Evolutionary conservation across 2,113 vertebrate genomes (phyloP), one percentile per base, ranked within the genome.

Genomic region (Scolopax mira): DNA sequence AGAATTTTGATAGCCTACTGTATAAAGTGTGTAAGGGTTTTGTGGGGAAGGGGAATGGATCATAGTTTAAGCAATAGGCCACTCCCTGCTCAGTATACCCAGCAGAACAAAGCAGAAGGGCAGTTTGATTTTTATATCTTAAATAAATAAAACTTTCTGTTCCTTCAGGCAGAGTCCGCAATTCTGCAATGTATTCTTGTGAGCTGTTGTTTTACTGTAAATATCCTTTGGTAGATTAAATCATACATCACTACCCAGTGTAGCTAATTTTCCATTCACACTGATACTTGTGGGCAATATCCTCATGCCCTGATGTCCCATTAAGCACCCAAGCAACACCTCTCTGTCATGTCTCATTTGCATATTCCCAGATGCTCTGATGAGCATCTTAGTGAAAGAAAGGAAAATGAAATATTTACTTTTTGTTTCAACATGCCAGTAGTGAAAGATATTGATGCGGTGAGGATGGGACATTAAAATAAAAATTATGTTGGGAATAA

Each of bases 161-260:
- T 95, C 77, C 88, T 92, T 75, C 86, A 81, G 94, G 93, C 94
- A 94, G 87, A 91, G 44, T 58, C 84, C 88, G 57, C 3, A 7
- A 18, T 80, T 93, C 64, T 77, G 75, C 67, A 80, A 4, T 71
- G 66, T 19, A 73, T 93, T 65, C 80, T 71, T 66, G 70, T 58
- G 89, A 94, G 84, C 57, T 94, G 89, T 79, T 92, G 77, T 82
- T 96, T 85, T 85, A 89, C 71, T 89, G 81, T 93, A 95, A 94
- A 96, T 93, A 94, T 94, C 71, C 39, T 85, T 42, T 65, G 78
- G 67, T 78, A 91, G 94, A 96, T 96, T 96, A 91, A 95, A 94
- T 94, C 95, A 91, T 96, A 93, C 79, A 94, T 97, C 90, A 92
- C 71, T 90, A 91, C 58, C 73, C 90, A 37, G 64, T 37, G 69